These are phyloP conservation scores for Cataglyphis altisquamis DNA, from an alignment of 2,888 invertebrate species.

Conservation along the genomic window DNA sequence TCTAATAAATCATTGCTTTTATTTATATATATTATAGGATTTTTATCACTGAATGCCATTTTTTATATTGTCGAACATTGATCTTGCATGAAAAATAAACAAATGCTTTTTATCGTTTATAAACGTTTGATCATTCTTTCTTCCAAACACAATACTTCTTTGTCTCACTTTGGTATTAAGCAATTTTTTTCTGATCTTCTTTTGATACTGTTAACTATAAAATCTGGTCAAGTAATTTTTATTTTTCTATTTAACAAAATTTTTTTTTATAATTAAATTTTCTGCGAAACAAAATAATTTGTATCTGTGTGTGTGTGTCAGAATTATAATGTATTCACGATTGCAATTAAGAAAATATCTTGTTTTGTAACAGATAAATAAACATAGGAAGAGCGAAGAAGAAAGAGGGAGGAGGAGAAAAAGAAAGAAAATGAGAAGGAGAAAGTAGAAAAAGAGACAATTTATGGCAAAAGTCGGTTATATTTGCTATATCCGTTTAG, in stretches of 20 bases:
- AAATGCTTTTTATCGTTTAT: too few species aligned
- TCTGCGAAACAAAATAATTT: not conserved
- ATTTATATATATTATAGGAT: too few species aligned
- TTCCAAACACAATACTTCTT: too few species aligned
- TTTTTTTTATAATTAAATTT: conserved; percentile 16
- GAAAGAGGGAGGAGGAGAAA: not conserved
- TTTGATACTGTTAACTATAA: too few species aligned
- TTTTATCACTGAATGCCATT: too few species aligned
- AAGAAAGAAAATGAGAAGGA: not conserved
- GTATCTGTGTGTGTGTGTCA: not conserved
- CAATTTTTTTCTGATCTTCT: too few species aligned
- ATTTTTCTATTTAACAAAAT: not conserved
- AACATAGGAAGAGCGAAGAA: too few species aligned
- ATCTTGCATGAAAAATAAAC: too few species aligned
- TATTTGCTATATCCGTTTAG: not conserved
- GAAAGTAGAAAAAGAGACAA: not conserved
- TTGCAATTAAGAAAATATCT: not conserved
- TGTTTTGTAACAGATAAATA: not conserved
- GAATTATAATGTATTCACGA: not conserved
- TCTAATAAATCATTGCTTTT: too few species aligned
- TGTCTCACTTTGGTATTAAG: too few species aligned
- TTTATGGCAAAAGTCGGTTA: conserved; percentile 16
- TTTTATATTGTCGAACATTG: too few species aligned
- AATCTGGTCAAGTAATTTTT: not conserved
- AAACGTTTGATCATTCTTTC: too few species aligned